Evolutionary conservation across 2,888 invertebrate genomes (phyloP), one percentile per base, ranked within the genome.

Genomic region (Poecilobothrus nobilitatus): DNA sequence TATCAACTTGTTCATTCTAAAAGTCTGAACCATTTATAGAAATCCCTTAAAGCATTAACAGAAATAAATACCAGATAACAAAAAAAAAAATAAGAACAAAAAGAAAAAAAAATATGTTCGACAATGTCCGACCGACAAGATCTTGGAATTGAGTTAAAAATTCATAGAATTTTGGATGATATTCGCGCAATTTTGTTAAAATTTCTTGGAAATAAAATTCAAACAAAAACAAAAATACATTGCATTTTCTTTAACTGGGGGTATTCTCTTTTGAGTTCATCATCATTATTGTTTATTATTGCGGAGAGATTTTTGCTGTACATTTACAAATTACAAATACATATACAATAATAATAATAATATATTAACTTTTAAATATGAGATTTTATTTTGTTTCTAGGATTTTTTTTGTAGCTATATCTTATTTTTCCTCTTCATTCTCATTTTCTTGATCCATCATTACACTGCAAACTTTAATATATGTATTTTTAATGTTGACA

Each of bases 121-220:
- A 37, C 4, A 37, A 37, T 8, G 7, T 12, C 7, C 10, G 37
- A 37, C 53, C 15, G 53, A 53, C 53, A 18, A 53, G 53, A 53
- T 53, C 53, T 53, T 53, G 53, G 53, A 53, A 53, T 53, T 53
- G n/a, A 53, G 18, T 53, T 53, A 53, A 53, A 66, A 63, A 68
- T 68, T 68, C 68, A 68, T 44, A 68, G 68, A 68, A 68, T 68
- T 68, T 68, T 37, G 66, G 68, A 37, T 68, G 68, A 68, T 68
- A 68, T 68, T 68, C 68, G 68, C 68, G 68, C 68, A 66, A 68
- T 68, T 68, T 68, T 66, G 63, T 68, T 63, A 66, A 68, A 68
- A 68, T 66, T 68, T 68, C 68, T 66, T 53, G 53, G 53, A 53
- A 53, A 53, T n/a, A n/a, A 12, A 6, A 53, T 53, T 53, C 53